Evolutionary conservation across 2,888 invertebrate species (phyloP), one percentile per base, ranked within the genome.

Genomic region (Steinernema scapterisci): DNA sequence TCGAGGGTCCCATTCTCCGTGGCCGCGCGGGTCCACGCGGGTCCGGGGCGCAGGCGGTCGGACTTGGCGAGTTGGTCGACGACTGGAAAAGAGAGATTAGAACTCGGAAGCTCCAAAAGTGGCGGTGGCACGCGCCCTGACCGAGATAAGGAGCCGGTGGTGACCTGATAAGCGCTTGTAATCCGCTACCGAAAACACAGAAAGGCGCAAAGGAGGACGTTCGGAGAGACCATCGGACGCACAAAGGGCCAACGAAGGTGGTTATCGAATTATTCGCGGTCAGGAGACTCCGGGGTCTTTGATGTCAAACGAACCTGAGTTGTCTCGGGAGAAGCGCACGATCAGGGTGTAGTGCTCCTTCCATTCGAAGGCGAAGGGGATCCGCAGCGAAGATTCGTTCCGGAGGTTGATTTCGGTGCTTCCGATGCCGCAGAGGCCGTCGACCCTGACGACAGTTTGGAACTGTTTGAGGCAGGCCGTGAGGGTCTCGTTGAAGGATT

Each of bases 51-150:
- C 25, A 63, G 31, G 9, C 63, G 21, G 63, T 63, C 63, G 63
- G 63, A 63, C 63, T 63, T 63, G 9, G 31, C 63, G 63, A 63
- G 63, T 63, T 63, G 63, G 63, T 63, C 63, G 63, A 63, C 19
- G 27, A 63, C 63, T 63, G 63, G 16, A 63, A 63, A 31, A 9
- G 3, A 38, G 38, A 6, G 38, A 38, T 38, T 38, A 38, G 38
- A 38, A 38, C 38, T 38, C 38, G 38, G 38, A 38, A 38, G 38
- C 38, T 38, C 38, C 9, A 9, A 38, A 38, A n/a, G 63, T 16
- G 63, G 16, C 31, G 63, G 63, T 63, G 63, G 63, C 63, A 63
- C 63, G 63, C 63, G 63, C 27, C 31, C 27, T 25, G 11, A 31
- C 27, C 16, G 31, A 31, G 63, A 63, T 63, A 63, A 63, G 63